Percentiles rank a stretch among this genome's conserved stretches.
Evolutionary conservation across 2,113 vertebrate species (phyloP).

Genomic region (Chrysochloris asiatica): DNA sequence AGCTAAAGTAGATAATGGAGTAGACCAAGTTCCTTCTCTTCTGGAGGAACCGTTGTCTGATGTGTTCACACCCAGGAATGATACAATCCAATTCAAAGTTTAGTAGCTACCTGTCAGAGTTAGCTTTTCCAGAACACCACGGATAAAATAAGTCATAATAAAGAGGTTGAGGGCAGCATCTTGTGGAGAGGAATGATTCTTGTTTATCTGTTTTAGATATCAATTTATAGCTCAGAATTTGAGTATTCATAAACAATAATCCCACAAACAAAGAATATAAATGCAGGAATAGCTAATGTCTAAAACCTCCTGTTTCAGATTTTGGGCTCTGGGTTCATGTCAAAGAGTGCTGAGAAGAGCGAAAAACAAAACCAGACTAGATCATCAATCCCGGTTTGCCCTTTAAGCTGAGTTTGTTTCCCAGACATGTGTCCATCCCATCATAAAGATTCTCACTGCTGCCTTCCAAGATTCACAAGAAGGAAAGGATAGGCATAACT

Average conservation of each 20-base stretch:
- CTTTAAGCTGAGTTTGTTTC: not conserved
- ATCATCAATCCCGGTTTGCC: not conserved
- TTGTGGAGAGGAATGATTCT: conserved; percentile 1
- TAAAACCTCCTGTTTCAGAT: not conserved
- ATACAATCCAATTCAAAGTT: not conserved
- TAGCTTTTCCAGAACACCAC: not conserved
- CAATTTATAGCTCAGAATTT: not conserved
- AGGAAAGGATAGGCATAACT: not conserved
- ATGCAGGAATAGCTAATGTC: not conserved
- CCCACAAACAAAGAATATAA: not conserved
- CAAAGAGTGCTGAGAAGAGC: not conserved
- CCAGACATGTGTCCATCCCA: not conserved
- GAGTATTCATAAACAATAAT: not conserved
- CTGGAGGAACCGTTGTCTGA: not conserved
- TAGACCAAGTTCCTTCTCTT: not conserved
- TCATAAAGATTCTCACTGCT: not conserved
- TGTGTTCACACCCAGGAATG: not conserved
- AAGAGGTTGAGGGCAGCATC: not conserved
- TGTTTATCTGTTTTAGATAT: conserved; percentile 32
- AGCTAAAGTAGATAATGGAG: not conserved
- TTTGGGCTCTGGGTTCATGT: not conserved
- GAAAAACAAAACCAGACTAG: not conserved
- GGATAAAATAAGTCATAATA: not conserved
- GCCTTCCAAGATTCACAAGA: not conserved
- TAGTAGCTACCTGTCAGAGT: not conserved